A percentile compares a stretch with the other conserved stretches of the same genome.
These are phyloP conservation scores for Podarcis cretensis DNA, from an alignment of 2,113 vertebrate genomes.

Conservation along the genomic window DNA sequence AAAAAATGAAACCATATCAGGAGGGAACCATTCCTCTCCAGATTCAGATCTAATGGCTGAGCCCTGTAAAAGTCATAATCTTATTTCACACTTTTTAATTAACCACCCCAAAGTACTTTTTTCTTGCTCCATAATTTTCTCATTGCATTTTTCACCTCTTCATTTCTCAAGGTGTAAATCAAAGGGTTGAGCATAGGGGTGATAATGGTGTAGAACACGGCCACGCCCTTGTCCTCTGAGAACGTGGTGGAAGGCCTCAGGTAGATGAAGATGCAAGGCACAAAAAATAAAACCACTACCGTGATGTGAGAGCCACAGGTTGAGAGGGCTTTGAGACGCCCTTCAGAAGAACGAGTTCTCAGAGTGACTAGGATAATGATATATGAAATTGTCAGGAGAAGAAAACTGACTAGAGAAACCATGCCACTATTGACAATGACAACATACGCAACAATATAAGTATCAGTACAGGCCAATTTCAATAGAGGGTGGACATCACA, in stretches of 20 bases:
- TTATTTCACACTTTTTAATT: not conserved
- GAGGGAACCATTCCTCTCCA: no score
- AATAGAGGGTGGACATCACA: constrained; percentile 46
- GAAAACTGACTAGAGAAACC: constrained; percentile 59
- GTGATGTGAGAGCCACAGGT: constrained; percentile 52
- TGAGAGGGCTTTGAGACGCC: constrained; percentile 28
- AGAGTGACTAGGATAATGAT: constrained; percentile 41
- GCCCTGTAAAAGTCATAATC: not conserved
- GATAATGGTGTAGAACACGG: constrained; percentile 24
- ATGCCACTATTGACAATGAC: constrained; percentile 57
- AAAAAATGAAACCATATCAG: not conserved
- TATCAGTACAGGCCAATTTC: constrained; percentile 59
- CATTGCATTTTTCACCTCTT: constrained; percentile 39
- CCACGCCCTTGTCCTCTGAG: constrained; percentile 45
- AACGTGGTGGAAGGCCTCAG: constrained; percentile 36
- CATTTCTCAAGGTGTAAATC: constrained; percentile 46
- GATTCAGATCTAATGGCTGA: not conserved
- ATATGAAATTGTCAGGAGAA: constrained; percentile 53
- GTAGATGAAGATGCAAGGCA: constrained; percentile 38
- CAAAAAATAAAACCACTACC: constrained; percentile 26
- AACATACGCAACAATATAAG: constrained; percentile 38
- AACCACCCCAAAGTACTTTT: not conserved
- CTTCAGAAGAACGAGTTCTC: constrained; percentile 38
- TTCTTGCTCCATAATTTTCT: constrained; percentile 40
- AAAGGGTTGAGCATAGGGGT: constrained; percentile 42